Percentiles rank a stretch among this genome's conserved stretches.
Evolutionary conservation across 2,113 vertebrate species (phyloP).

Genomic region (Nanger granti): DNA sequence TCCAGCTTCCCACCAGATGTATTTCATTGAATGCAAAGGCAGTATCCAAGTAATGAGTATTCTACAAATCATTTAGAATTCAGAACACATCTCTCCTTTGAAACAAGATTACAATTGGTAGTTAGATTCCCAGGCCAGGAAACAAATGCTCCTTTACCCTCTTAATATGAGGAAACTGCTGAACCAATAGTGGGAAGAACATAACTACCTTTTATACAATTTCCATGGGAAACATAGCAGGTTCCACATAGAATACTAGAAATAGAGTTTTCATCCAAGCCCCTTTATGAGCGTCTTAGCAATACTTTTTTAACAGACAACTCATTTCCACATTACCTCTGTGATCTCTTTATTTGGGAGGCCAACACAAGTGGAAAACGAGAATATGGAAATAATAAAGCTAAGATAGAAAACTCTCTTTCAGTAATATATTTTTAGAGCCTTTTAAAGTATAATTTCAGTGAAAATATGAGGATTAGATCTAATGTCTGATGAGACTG

Average conservation of each 20-base stretch:
- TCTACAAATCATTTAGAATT: slow-evolving; percentile 54
- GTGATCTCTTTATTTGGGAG: slow-evolving; percentile 13
- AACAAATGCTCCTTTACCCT: slow-evolving; percentile 62
- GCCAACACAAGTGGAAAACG: slow-evolving; percentile 12
- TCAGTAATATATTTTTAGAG: not conserved
- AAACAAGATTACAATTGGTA: slow-evolving; percentile 59
- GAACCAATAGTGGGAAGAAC: slow-evolving; percentile 22
- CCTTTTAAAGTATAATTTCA: slow-evolving; percentile 10
- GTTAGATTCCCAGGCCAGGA: slow-evolving; percentile 61
- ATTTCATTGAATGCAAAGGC: slow-evolving; percentile 22
- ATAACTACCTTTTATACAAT: slow-evolving; percentile 55
- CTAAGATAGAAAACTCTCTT: not conserved
- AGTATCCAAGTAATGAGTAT: slow-evolving; percentile 37
- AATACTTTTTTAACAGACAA: slow-evolving; percentile 6
- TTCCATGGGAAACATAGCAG: slow-evolving; percentile 35
- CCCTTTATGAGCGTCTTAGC: not conserved
- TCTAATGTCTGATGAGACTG: not conserved
- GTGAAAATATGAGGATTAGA: slow-evolving; percentile 13
- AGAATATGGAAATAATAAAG: not conserved
- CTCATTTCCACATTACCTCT: slow-evolving; percentile 6
- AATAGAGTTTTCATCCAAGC: slow-evolving; percentile 10
- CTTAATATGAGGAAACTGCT: slow-evolving; percentile 38
- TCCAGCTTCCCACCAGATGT: slow-evolving; percentile 1
- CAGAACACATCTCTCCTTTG: slow-evolving; percentile 51
- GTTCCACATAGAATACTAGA: slow-evolving; percentile 3